These are phyloP conservation scores for Propithecus deckenii DNA, from an alignment of 2,797 vertebrate genomes.

Conservation along the genomic window DNA sequence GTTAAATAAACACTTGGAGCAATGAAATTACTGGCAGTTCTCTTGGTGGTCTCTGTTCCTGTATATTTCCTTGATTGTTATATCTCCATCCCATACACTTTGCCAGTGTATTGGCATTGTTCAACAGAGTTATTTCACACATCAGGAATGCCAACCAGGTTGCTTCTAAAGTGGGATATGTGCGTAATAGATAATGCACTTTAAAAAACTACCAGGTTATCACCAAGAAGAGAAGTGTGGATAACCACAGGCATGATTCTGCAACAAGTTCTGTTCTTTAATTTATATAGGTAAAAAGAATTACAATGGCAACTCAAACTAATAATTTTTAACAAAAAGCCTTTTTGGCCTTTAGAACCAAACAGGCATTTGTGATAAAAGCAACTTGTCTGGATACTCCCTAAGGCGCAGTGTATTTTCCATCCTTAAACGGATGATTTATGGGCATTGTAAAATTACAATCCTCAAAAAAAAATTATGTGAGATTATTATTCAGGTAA, in stretches of 20 bases:
- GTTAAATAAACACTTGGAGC: slow-evolving; percentile 55
- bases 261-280: neutral
- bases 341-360: neutral
- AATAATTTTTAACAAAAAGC: neutral
- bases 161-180: slow-evolving; percentile 62
- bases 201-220: slow-evolving; percentile 74
- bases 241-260: neutral
- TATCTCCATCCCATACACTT: slow-evolving; percentile 54
- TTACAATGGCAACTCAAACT: neutral
- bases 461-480: slow-evolving; percentile 33
- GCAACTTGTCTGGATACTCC: neutral
- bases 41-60: slow-evolving; percentile 64
- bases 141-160: slow-evolving; percentile 72
- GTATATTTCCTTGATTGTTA: slow-evolving; percentile 50
- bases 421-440: neutral
- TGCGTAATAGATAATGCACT: slow-evolving; percentile 32
- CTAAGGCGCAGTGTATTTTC: neutral
- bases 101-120: slow-evolving; percentile 69
- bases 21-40: slow-evolving; percentile 46
- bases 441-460: neutral
- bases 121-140: slow-evolving; percentile 77
- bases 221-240: slow-evolving; percentile 73
- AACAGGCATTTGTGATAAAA: slow-evolving; percentile 5
- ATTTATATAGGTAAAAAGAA: neutral
- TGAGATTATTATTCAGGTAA: neutral